Evolutionary conservation across 2,797 vertebrate genomes (phyloP).

Genomic region (Mus spretus): DNA sequence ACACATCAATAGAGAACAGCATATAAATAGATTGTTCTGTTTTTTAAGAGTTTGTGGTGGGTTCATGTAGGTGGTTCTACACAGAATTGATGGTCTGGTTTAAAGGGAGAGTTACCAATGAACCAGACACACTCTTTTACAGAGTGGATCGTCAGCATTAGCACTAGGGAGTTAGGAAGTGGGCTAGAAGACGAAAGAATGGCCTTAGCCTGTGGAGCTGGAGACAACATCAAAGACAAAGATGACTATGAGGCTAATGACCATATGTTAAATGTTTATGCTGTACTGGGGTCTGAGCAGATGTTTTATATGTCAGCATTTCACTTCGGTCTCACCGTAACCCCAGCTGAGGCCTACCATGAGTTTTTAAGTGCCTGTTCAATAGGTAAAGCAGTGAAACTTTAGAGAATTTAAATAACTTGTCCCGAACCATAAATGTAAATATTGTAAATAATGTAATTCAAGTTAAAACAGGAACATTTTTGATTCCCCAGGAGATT

Average conservation of each 20-base stretch:
- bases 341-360: not conserved
- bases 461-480: not conserved
- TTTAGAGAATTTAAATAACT: slow-evolving; percentile 34
- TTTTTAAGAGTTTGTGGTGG: not conserved
- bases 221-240: not conserved
- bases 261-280: not conserved
- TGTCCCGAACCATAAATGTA: not conserved
- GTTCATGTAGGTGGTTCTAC: slow-evolving; percentile 48
- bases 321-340: not conserved
- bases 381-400: not conserved
- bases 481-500: not conserved
- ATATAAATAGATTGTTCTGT: slow-evolving; percentile 69
- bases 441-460: not conserved
- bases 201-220: not conserved
- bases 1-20: slow-evolving; percentile 83
- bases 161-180: slow-evolving; percentile 29
- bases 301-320: not conserved
- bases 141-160: slow-evolving; percentile 62
- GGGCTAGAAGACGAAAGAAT: slow-evolving; percentile 26
- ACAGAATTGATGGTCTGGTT: slow-evolving; percentile 70
- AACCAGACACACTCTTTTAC: slow-evolving; percentile 67
- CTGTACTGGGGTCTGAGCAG: not conserved
- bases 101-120: slow-evolving; percentile 72
- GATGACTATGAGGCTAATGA: not conserved
- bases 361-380: not conserved